Percentiles rank a stretch among this genome's conserved stretches.
phyloP scores from a whole-genome alignment of 2,888 invertebrate species.

The Sarcophaga carnaria region DNA sequence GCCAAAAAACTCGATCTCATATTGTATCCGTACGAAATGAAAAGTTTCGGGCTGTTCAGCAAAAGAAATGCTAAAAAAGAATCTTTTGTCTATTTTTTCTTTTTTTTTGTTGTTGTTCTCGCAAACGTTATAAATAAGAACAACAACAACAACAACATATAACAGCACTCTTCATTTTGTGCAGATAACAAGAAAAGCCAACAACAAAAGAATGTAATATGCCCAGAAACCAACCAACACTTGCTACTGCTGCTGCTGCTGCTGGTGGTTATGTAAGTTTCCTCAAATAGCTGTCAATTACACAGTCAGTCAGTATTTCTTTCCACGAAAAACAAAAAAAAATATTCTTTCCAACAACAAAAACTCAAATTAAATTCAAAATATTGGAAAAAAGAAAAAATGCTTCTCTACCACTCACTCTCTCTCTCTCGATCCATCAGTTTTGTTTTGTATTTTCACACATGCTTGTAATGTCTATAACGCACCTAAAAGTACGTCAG shows the following conservation, averaged over 20 bases:
- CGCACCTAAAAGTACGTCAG: too few species aligned
- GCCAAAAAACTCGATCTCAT: slow-evolving; percentile 33
- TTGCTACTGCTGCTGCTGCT: neutral
- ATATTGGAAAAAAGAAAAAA: neutral
- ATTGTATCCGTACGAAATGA: slow-evolving; percentile 13
- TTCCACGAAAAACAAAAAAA: neutral
- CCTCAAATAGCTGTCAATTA: slow-evolving; percentile 54
- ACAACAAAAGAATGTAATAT: slow-evolving; percentile 22
- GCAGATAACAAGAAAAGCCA: neutral
- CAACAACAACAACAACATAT: neutral
- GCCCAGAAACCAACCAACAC: neutral
- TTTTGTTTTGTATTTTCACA: neutral
- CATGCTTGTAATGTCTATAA: too few species aligned
- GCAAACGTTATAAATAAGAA: slow-evolving; percentile 8
- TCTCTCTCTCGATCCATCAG: neutral
- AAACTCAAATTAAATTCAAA: slow-evolving; percentile 3
- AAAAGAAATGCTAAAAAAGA: neutral
- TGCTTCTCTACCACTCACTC: too few species aligned
- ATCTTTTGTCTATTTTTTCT: slow-evolving; percentile 13
- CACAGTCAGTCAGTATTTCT: slow-evolving; percentile 18
- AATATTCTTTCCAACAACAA: neutral
- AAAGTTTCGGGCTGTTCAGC: neutral
- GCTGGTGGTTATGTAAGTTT: slow-evolving; percentile 32
- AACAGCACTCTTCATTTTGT: neutral
- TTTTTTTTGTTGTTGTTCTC: neutral